phyloP scores from a whole-genome alignment of 2,888 invertebrate genomes.

The Lasioglossum marginatum region DNA sequence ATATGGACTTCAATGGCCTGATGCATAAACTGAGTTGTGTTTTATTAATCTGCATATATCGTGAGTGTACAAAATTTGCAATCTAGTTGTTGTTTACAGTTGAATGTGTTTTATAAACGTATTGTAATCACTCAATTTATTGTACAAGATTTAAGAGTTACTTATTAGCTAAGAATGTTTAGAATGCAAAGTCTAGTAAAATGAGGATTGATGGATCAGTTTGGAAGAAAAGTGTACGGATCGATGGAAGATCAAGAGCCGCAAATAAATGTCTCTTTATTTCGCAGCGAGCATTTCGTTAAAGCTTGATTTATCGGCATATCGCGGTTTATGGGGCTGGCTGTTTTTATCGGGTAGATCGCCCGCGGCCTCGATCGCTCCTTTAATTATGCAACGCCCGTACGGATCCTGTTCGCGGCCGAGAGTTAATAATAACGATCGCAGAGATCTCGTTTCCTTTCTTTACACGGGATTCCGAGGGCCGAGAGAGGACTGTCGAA shows the following conservation, averaged over 20 bases:
- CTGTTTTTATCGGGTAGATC: slow-evolving; percentile 53
- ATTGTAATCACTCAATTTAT: too few species aligned
- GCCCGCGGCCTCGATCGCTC: slow-evolving; percentile 52
- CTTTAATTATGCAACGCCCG: slow-evolving; percentile 63
- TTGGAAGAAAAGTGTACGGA: not conserved
- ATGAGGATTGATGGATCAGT: not conserved
- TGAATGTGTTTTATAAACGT: not conserved
- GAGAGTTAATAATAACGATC: slow-evolving; percentile 45
- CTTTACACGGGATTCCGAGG: slow-evolving; percentile 27
- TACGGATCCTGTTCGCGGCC: slow-evolving; percentile 40
- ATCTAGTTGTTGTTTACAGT: too few species aligned
- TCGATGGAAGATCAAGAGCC: slow-evolving; percentile 41
- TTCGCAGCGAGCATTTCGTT: slow-evolving; percentile 67
- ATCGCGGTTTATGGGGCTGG: slow-evolving; percentile 23
- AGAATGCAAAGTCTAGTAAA: not conserved
- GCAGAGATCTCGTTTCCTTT: slow-evolving; percentile 35
- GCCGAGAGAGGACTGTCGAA: slow-evolving; percentile 3
- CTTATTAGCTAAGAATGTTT: not conserved
- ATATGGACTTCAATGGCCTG: not conserved
- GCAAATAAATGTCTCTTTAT: slow-evolving; percentile 80
- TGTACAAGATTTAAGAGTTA: too few species aligned
- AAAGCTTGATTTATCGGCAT: slow-evolving; percentile 65
- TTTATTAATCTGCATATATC: too few species aligned
- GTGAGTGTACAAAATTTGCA: too few species aligned
- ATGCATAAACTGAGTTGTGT: too few species aligned